Percentiles rank a stretch among this genome's conserved stretches.
These are phyloP conservation scores for Poeciliopsis paucimaculata DNA, from an alignment of 2,797 vertebrate genomes.

Conservation along the genomic window DNA sequence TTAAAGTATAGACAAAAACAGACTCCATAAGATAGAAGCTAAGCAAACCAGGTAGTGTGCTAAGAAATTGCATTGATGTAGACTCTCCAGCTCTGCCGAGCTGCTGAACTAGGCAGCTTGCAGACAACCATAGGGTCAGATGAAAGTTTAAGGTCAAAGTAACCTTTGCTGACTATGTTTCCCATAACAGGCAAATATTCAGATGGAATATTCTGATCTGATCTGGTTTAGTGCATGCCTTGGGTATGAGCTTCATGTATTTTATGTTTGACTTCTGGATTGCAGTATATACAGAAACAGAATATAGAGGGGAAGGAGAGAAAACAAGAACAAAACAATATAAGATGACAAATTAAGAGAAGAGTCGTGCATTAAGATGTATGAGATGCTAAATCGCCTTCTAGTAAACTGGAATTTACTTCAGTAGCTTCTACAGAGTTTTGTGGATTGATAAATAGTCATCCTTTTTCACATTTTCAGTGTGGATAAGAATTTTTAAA, in stretches of 20 bases:
- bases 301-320: background rate
- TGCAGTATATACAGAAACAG: background rate
- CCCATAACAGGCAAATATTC: constrained; percentile 4
- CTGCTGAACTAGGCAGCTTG: background rate
- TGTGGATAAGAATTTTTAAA: background rate
- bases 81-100: background rate
- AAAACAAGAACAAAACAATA: background rate
- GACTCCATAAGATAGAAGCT: background rate
- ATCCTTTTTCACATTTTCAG: background rate
- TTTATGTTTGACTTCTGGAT: background rate
- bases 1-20: background rate
- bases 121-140: background rate
- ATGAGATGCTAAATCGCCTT: background rate
- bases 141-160: background rate
- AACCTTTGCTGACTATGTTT: background rate
- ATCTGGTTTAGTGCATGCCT: background rate
- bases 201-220: background rate
- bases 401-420: background rate
- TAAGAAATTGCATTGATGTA: background rate
- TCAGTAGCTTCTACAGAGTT: background rate
- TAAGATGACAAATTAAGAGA: background rate
- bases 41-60: background rate
- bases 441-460: background rate
- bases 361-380: background rate
- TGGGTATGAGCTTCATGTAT: background rate